Base-by-base conservation (phyloP, 2,113 vertebrate genomes). In the Edolisoma coerulescens region DNA sequence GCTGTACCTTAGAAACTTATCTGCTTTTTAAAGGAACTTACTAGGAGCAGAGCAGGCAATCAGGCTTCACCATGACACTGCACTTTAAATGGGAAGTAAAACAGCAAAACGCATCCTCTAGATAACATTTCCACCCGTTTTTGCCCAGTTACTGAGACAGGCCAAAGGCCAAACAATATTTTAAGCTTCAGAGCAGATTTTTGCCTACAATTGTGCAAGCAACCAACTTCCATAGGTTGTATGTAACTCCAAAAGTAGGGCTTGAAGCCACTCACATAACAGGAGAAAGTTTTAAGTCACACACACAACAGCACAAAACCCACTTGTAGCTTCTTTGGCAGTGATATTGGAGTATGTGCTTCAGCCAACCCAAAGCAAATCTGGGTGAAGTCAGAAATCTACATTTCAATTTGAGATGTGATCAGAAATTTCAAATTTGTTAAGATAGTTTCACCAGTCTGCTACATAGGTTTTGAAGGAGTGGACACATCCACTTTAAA, bases 1-100 rank as follows among this genome's bases (percentile, higher is more conserved):
- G 57, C 67, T 33, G 20, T 50, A 95, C 61, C 60, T 73, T 91
- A 61, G 54, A 87, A 89, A 90, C 67, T 63, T 80, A 68, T n/a
- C 75, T 93, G 89, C 71, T 70, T 83, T 74, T 92, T 19, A 87
- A 82, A 84, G 65, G 65, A 65, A 69, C 76, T 85, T 54, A 64
- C 35, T 39, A 37, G 60, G 19, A 87, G 9, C 33, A 90, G 2
- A 91, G 89, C 69, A 89, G 69, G 65, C 89, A 95, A 69, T 78
- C 61, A 70, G 86, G 80, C 92, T 93, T 77, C 83, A 90, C 69
- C 53, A 91, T 95, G 96, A 96, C 79, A 91, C 84, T 82, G 94
- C 92, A 95, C 63, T 93, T 96, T 84, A 64, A 63, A 87, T 73
- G 77, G 96, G 95, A 96, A 96, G 89, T 82, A 69, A 42, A 92